Evolutionary conservation across 2,888 invertebrate species (phyloP), one percentile per base, ranked within the genome.

Genomic region (Smittia aterrima): DNA sequence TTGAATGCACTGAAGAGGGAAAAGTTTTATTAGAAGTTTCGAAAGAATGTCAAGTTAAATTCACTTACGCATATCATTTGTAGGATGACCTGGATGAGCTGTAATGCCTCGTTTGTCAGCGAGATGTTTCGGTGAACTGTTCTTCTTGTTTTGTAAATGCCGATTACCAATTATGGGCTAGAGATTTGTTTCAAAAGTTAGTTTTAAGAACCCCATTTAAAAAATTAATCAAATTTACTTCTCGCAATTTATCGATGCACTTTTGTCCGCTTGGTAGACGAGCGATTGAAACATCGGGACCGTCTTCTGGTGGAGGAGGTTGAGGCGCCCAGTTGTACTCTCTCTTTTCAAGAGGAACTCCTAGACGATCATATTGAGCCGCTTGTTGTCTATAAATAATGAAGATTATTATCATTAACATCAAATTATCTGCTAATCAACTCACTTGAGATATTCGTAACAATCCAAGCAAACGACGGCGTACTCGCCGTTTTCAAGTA

Each of bases 271-370:
- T 93, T 72, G 93, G 94, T 80, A 93, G 85, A 76, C 93, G 84
- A 32, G 93, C 93, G 79, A 93, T 90, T 78, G 91, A 88, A 77
- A 90, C 92, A 82, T 93, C 93, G 1, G 93, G 92, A 81, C 92
- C 91, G 83, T 93, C 93, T 84, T 95, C 94, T 0, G 95, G 95
- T 75, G 95, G 95, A 76, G 95, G 95, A 75, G 95, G 94, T 82
- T 95, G 92, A 79, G 93, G 92, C 80, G 95, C 92, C 95, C 95
- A 95, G 85, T 95, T 95, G 85, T 95, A 95, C 83, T 93, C 93
- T 77, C 95, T 86, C 85, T 94, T 93, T 78, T 95, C 94, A 67
- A 93, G 87, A 7, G 95, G 95, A 79, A 95, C 87, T 77, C 95
- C 95, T 87, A 94, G 93, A 78, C 93, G 86, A 84, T 92, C 92